Base-by-base conservation (phyloP, 2,888 invertebrate genomes). In the Drosophila borborema region DNA sequence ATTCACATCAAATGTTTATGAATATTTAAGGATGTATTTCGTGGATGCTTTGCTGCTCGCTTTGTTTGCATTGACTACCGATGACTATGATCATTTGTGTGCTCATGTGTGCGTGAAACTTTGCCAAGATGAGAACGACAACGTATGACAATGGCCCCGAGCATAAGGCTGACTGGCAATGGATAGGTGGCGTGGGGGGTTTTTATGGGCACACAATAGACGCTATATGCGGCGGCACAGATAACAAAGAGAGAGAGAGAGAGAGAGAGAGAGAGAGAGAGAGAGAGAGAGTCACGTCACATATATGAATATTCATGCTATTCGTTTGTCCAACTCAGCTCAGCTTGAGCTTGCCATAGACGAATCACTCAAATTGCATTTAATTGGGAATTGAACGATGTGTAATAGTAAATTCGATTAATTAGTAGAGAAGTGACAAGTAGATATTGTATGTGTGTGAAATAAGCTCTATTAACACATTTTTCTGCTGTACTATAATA, bases 21-120 rank as follows among this genome's bases (percentile, higher is more conserved):
- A 67, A 58, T 61, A 67, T 72, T 75, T 75, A 58, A 54, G 64
- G 62, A 68, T 72, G 62, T 62, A 71, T 77, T 61, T 59, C 54
- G 58, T 56, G 41, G 62, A 71, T 63, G 77, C 77, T 69, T 63
- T 73, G 73, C 46, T 77, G 76, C 51, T 43, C 60, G 65, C 77
- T 66, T 74, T 77, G 77, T 77, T 77, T 77, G 74, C 74, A 74
- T 74, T 71, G 77, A 66, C 71, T 77, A 77, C 61, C 77, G 66
- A 67, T 72, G 74, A 77, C 60, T 77, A 64, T 64, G 64, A 77
- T 77, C 77, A 77, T 77, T 77, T 77, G 62, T 67, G 77, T 67
- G 77, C 71, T 77, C 77, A 77, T 77, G 74, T 72, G 51, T 77
- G 77, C 77, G 77, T 77, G 74, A 77, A 77, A 74, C 59, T 28